Conservation (phyloP, 1,140 invertebrate species). For the Rhopalosiphum padi region DNA sequence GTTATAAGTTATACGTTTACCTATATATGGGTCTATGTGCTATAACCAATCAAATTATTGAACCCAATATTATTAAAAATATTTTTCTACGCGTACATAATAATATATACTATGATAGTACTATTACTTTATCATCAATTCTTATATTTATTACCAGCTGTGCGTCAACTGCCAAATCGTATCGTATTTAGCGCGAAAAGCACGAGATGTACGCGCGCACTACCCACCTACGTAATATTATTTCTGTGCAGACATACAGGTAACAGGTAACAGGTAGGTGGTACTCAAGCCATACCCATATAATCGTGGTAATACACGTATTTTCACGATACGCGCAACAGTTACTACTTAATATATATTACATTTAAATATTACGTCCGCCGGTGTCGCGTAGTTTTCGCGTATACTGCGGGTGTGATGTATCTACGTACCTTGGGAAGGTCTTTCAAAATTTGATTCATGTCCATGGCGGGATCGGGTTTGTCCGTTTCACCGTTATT, state of each 20-base stretch:
- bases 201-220: not conserved
- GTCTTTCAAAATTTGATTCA: not conserved
- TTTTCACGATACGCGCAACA: not conserved
- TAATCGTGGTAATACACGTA: not conserved
- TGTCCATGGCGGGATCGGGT: conserved; percentile 1
- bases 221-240: not conserved
- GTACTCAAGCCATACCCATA: not conserved
- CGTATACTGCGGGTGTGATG: not conserved
- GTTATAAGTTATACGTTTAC: too few relatives aligned
- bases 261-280: not conserved
- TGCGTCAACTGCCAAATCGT: not conserved
- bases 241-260: not conserved
- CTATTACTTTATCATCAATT: not conserved
- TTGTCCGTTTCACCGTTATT: not conserved
- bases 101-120: not conserved
- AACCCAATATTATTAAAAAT: not conserved
- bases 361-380: not conserved
- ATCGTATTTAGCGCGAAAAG: not conserved
- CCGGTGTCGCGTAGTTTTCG: not conserved
- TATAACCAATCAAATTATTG: not conserved
- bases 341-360: not conserved
- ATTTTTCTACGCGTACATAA: not conserved
- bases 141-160: not conserved
- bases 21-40: too few relatives aligned
- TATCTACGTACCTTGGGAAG: conserved; percentile 28